A percentile compares a stretch with the other conserved stretches of the same genome.
These are phyloP conservation scores for Lasioglossum oenotherae DNA, from an alignment of 2,888 invertebrate species.

Conservation along the genomic window DNA sequence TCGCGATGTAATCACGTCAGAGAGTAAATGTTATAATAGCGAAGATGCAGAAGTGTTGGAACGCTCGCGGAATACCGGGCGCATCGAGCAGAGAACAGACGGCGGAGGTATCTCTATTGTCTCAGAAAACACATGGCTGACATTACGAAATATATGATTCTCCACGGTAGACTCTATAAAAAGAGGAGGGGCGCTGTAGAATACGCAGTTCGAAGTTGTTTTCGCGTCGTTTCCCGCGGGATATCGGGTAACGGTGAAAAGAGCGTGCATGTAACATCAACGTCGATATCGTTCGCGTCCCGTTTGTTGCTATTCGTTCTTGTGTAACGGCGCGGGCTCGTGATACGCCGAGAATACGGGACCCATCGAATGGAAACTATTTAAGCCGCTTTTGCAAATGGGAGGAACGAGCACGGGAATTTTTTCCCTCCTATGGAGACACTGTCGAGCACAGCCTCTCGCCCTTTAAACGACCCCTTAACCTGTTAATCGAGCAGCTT, in stretches of 20 bases:
- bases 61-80: background rate
- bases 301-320: conserved; percentile 44
- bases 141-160: conserved; percentile 47
- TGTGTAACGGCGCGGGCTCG: conserved; percentile 37
- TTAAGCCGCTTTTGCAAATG: conserved; percentile 38
- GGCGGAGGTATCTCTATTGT: background rate
- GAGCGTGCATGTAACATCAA: conserved; percentile 42
- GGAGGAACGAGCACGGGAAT: background rate
- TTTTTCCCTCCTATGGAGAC: conserved; percentile 22
- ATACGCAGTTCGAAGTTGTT: conserved; percentile 45
- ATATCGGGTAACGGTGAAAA: conserved; percentile 48
- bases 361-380: conserved; percentile 44
- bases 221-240: conserved; percentile 56
- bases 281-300: conserved; percentile 54
- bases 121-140: background rate
- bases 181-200: conserved; percentile 13
- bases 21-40: background rate
- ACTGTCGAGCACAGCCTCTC: conserved; percentile 10
- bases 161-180: conserved; percentile 32
- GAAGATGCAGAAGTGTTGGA: background rate
- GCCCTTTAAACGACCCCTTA: background rate
- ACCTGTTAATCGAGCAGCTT: background rate
- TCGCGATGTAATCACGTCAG: background rate
- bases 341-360: conserved; percentile 42
- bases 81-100: background rate